These are phyloP conservation scores for Rhingia rostrata DNA, from an alignment of 2,888 invertebrate genomes.

Conservation along the genomic window DNA sequence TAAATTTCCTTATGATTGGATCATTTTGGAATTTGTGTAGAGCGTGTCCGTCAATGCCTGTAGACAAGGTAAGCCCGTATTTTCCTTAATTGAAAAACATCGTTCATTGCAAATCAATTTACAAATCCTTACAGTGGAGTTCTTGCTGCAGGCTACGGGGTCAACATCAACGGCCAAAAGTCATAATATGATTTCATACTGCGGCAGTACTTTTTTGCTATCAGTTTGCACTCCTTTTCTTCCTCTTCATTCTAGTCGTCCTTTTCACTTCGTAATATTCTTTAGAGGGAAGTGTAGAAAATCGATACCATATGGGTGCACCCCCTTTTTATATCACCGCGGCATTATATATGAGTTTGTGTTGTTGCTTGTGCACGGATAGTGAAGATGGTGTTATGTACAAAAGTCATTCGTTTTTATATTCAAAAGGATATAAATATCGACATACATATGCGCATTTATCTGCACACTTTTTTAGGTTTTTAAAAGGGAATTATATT, in stretches of 20 bases:
- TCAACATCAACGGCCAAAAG: conserved; percentile 55
- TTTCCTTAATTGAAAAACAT: not conserved
- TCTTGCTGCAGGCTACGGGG: conserved; percentile 69
- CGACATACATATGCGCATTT: not conserved
- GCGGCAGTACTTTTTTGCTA: conserved; percentile 47
- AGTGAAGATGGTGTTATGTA: conserved; percentile 34
- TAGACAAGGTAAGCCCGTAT: conserved; percentile 91
- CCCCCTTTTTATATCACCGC: conserved; percentile 44
- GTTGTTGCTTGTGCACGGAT: conserved; percentile 21
- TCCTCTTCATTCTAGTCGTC: conserved; percentile 28
- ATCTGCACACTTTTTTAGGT: too few species aligned
- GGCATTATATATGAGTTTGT: conserved; percentile 23
- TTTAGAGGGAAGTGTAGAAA: conserved; percentile 38
- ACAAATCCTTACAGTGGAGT: not conserved
- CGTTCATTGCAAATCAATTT: not conserved
- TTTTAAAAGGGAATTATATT: too few species aligned
- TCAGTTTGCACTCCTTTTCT: conserved; percentile 19
- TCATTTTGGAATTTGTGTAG: conserved; percentile 98
- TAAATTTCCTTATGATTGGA: conserved; percentile 92
- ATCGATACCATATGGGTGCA: conserved; percentile 62
- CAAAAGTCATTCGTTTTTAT: conserved; percentile 7
- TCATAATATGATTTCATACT: conserved; percentile 63
- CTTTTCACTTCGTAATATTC: conserved; percentile 32
- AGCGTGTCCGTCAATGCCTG: conserved; percentile 98
- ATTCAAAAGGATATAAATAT: not conserved